Conservation (phyloP, 2,797 vertebrate genomes). For the Leontocebus nigricollis region DNA sequence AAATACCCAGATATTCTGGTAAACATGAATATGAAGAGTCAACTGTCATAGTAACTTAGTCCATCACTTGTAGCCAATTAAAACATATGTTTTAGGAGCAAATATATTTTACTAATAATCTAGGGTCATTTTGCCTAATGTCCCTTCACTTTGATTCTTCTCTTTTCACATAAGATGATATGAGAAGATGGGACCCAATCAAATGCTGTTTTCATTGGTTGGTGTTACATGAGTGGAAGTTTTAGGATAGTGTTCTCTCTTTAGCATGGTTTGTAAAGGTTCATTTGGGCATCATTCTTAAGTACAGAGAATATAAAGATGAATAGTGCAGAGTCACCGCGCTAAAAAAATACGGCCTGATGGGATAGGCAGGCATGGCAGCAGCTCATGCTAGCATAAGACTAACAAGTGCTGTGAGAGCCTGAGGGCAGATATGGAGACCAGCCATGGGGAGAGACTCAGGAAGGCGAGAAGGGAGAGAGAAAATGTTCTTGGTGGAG, state of each 20-base stretch:
- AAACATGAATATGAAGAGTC: neutral
- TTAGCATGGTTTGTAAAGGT: neutral
- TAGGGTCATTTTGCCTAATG: neutral
- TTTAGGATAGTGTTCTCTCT: neutral
- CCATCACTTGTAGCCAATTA: neutral
- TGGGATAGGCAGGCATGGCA: neutral
- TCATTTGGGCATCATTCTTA: neutral
- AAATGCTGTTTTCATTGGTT: neutral
- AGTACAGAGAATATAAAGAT: neutral
- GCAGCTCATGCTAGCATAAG: neutral
- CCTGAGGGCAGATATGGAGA: neutral
- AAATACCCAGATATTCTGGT: neutral
- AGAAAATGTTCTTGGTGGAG: neutral
- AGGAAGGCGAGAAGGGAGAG: neutral
- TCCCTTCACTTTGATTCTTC: neutral
- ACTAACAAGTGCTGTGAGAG: neutral
- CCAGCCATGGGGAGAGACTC: neutral
- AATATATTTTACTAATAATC: neutral
- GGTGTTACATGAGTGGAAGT: fast-evolving
- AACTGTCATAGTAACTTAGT: neutral
- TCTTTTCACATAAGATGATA: neutral
- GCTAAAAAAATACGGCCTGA: neutral
- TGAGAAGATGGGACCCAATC: neutral
- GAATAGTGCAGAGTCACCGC: neutral
- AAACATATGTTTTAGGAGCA: neutral